A percentile compares a stretch with the other conserved stretches of the same genome.
These are phyloP conservation scores for Agrypnia vestita DNA, from an alignment of 1,140 invertebrate genomes.

Conservation along the genomic window DNA sequence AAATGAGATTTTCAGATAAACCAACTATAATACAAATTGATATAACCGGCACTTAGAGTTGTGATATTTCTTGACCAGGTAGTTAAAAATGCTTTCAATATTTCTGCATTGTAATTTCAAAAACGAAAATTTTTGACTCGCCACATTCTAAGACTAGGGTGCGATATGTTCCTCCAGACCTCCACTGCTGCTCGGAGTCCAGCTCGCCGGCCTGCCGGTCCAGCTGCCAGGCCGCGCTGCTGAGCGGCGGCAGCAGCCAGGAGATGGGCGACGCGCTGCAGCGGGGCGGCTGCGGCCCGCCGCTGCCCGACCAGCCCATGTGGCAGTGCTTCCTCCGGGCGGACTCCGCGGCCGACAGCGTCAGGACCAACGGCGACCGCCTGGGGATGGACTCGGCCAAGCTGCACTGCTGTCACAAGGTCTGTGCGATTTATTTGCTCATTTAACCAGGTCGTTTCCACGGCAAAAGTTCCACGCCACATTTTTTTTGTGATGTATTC, in stretches of 20 bases:
- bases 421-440: conserved; percentile 44
- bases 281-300: conserved; percentile 80
- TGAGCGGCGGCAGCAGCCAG: conserved; percentile 75
- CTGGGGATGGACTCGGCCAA: conserved; percentile 89
- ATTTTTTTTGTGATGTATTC: too few relatives aligned
- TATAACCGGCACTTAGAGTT: too few relatives aligned
- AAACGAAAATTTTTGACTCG: too few relatives aligned
- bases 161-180: conserved; percentile 17
- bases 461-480: too few relatives aligned
- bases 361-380: conserved; percentile 63
- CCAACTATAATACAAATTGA: too few relatives aligned
- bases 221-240: conserved; percentile 79
- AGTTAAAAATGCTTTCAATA: too few relatives aligned
- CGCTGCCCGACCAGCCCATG: conserved; percentile 78
- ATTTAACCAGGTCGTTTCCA: too few relatives aligned
- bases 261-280: conserved; percentile 82
- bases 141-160: too few relatives aligned
- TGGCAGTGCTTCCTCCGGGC: conserved; percentile 80
- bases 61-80: too few relatives aligned
- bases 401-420: conserved; percentile 88
- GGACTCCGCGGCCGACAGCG: conserved; percentile 65
- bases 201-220: conserved; percentile 78
- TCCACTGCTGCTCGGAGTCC: conserved; percentile 86
- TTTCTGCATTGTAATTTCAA: too few relatives aligned
- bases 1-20: too few relatives aligned